Base-by-base conservation (phyloP, 2,113 vertebrate species). In the Hystrix cristata region DNA sequence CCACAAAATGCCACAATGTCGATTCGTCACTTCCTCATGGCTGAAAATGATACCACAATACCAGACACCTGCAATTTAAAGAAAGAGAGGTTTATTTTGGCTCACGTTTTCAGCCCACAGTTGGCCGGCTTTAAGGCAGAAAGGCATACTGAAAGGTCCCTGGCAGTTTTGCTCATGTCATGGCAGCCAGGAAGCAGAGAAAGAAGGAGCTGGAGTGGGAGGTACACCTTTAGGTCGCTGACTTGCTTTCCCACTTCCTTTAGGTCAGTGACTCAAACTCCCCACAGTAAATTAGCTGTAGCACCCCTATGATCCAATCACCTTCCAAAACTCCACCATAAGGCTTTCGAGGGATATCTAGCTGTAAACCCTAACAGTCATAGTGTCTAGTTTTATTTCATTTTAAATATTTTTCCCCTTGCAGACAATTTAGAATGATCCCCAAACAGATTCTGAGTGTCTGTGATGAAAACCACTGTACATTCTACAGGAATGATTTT, bases 371-470 rank as follows among this genome's bases (percentile, higher is more conserved):
- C 48, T 48, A 29, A 25, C 72, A 76, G 48, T 0, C 78, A 8
- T 82, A 2, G 27, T 21, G 80, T n/a, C 29, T 59, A n/a, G n/a
- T 72, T 57, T 13, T 59, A 83, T 83, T 62, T 1, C 25, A 86
- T 83, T 78, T 95, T 89, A 76, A 80, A 79, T 86, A 7, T 48
- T 64, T 60, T 74, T 78, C 38, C 59, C 18, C 34, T 71, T 94
- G 19, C 9, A 65, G 43, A 55, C 53, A 94, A 87, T 53, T 90
- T 27, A 81, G 3, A 57, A 69, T 6, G 91, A 93, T 76, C 46
- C 14, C 38, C 46, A 87, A 94, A 94, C 27, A 90, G 29, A 90
- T 23, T 84, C 34, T 83, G 48, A 95, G 18, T 62, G 31, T 78
- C 31, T 55, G 48, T 53, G 83, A 46, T 60, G 23, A 72, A 90